Conservation (phyloP, 2,113 vertebrate genomes). For the cattle (Bos taurus) region ARS-UCD2.0 NC_037330.1:70356001-70356500, state of each 20-base stretch:
- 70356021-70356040: background rate
- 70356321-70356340: background rate
- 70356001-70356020: background rate
- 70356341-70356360: background rate
- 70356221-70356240: background rate
- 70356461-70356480: conserved; percentile 62
- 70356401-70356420: conserved; percentile 61
- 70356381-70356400: conserved; percentile 55
- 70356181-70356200: background rate
- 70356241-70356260: background rate
- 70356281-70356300: background rate
- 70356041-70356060: background rate
- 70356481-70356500: conserved; percentile 61
- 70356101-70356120: background rate
- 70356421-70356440: conserved; percentile 73
- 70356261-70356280: background rate
- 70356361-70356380: conserved; percentile 20
- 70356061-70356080: background rate
- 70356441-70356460: conserved; percentile 80
- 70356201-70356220: background rate
- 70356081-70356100: background rate
- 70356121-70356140: background rate
- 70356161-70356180: background rate
- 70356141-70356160: background rate
- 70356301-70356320: fast-evolving